These are phyloP conservation scores for Ormyrus pomaceus DNA, from an alignment of 2,888 invertebrate genomes.

Conservation along the genomic window DNA sequence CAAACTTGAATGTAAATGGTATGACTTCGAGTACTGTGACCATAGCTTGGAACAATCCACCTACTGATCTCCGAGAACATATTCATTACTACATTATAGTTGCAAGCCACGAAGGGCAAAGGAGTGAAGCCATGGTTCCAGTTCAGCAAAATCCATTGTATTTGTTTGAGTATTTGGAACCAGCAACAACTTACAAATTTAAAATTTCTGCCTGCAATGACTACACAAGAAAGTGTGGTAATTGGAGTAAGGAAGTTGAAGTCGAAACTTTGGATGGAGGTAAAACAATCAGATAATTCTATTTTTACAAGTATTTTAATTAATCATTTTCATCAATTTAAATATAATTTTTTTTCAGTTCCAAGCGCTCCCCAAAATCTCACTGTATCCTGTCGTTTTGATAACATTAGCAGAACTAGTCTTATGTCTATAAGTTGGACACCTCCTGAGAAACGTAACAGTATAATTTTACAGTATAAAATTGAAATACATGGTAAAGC, in stretches of 20 bases:
- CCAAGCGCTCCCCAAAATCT: conserved; percentile 86
- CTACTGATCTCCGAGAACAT: conserved; percentile 80
- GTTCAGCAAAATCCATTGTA: conserved; percentile 84
- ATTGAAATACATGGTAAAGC: conserved; percentile 79
- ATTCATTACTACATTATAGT: conserved; percentile 87
- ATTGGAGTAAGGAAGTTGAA: conserved; percentile 86
- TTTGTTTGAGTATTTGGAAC: conserved; percentile 86
- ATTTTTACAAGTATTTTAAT: conserved; percentile 12
- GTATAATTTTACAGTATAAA: conserved; percentile 87
- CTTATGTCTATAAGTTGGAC: conserved; percentile 85
- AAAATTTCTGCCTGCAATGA: conserved; percentile 89
- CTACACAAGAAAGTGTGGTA: conserved; percentile 85
- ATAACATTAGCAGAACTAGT: conserved; percentile 79
- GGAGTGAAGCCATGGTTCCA: conserved; percentile 80
- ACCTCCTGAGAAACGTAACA: conserved; percentile 84
- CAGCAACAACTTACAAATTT: conserved; percentile 88
- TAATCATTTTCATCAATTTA: too few species aligned
- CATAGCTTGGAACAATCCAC: conserved; percentile 86
- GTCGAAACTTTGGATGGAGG: conserved; percentile 90
- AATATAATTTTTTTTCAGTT: conserved; percentile 70
- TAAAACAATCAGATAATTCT: conserved; percentile 55
- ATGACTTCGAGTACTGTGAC: conserved; percentile 85
- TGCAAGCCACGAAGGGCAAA: conserved; percentile 77
- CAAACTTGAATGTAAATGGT: conserved; percentile 86
- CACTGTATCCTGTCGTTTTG: conserved; percentile 81